Evolutionary conservation across 2,113 vertebrate genomes (phyloP).

Genomic region (Pipra filicauda): DNA sequence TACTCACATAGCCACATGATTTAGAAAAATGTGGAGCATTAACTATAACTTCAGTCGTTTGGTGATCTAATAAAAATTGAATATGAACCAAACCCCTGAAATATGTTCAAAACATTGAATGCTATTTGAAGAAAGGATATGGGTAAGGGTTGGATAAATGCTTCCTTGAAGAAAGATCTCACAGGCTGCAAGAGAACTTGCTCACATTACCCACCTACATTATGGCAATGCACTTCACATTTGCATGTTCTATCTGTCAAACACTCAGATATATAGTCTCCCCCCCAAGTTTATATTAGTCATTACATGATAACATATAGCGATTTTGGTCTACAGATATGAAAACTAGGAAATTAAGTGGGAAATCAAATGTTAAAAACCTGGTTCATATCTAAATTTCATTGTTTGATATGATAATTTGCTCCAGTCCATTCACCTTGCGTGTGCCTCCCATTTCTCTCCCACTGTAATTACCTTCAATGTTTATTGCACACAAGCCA

Average conservation of each 20-base stretch:
- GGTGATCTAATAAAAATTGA: background rate
- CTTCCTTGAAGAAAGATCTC: background rate
- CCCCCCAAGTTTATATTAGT: background rate
- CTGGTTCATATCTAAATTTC: background rate
- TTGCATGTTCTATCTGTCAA: background rate
- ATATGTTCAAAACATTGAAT: background rate
- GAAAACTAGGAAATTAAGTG: background rate
- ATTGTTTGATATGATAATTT: background rate
- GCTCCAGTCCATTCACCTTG: background rate
- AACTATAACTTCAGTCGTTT: background rate
- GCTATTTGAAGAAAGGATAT: background rate
- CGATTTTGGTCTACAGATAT: background rate
- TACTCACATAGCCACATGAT: background rate
- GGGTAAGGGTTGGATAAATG: background rate
- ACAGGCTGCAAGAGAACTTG: background rate
- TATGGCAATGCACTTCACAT: background rate
- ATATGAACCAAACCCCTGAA: background rate
- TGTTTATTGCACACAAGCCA: background rate
- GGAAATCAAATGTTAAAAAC: background rate
- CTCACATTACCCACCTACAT: background rate
- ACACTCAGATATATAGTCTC: background rate
- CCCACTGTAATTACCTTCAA: background rate
- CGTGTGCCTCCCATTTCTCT: background rate
- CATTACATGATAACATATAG: background rate
- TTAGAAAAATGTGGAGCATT: background rate